These are phyloP conservation scores for Uloborus diversus DNA, from an alignment of 1,140 invertebrate species.

Conservation along the genomic window DNA sequence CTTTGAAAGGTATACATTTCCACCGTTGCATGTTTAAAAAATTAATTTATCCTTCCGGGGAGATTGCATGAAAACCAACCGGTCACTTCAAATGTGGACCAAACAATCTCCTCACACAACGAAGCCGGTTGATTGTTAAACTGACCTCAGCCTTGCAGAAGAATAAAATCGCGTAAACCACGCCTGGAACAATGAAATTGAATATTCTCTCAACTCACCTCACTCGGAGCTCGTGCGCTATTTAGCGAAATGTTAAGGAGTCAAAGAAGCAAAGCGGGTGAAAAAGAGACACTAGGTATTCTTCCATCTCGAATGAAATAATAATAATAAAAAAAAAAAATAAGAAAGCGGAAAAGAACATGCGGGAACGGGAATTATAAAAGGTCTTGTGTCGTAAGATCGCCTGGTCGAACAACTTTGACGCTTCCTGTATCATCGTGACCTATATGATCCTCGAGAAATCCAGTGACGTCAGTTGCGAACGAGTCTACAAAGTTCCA, in stretches of 20 bases:
- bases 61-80: no score
- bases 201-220: no score
- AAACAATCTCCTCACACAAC: no score
- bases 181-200: no score
- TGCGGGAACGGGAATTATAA: conserved; percentile 36
- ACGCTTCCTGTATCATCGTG: conserved; percentile 45
- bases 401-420: conserved; percentile 43
- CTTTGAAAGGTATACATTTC: no score
- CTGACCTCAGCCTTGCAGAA: no score
- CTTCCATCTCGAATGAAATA: not conserved
- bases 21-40: no score
- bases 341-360: conserved; percentile 20
- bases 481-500: conserved; percentile 28
- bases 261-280: not conserved
- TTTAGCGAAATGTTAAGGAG: not conserved
- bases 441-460: conserved; percentile 40
- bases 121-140: no score
- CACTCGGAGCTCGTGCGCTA: not conserved
- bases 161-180: no score
- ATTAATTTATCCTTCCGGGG: no score
- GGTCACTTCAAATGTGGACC: no score
- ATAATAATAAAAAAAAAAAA: conserved; percentile 13
- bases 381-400: conserved; percentile 44
- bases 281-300: not conserved
- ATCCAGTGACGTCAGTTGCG: conserved; percentile 30